phyloP scores from a whole-genome alignment of 2,797 vertebrate genomes.

The Erethizon dorsatum region DNA sequence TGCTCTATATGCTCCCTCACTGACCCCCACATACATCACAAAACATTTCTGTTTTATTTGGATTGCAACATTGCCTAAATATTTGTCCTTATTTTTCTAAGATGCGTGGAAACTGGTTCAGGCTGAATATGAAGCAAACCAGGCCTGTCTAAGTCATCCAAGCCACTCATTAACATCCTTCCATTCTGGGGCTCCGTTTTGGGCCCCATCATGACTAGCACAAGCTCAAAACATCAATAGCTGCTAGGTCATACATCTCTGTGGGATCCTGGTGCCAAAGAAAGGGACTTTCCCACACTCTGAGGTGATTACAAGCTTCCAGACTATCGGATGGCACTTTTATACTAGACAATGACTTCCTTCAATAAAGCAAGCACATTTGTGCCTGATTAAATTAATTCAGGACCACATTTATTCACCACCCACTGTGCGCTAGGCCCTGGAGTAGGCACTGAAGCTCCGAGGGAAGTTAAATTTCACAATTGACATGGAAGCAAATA shows the following conservation, averaged over 20 bases:
- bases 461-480: slow-evolving; percentile 13
- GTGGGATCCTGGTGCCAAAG: not conserved
- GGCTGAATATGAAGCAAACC: slow-evolving; percentile 71
- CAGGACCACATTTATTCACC: not conserved
- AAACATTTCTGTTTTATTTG: slow-evolving; percentile 75
- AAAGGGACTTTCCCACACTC: not conserved
- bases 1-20: not conserved
- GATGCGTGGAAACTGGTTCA: slow-evolving; percentile 68
- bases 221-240: not conserved
- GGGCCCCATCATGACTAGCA: slow-evolving; percentile 23
- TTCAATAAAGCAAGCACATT: slow-evolving; percentile 15
- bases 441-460: not conserved
- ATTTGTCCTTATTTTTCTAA: slow-evolving; percentile 75
- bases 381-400: slow-evolving; percentile 4
- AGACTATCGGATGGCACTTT: not conserved
- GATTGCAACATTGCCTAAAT: slow-evolving; percentile 66
- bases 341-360: slow-evolving; percentile 43
- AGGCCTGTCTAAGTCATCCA: slow-evolving; percentile 64
- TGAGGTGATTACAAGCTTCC: slow-evolving; percentile 3
- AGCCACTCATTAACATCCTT: slow-evolving; percentile 67
- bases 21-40: slow-evolving; percentile 48
- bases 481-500: not conserved
- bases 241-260: not conserved
- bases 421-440: not conserved
- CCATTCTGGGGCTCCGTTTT: slow-evolving; percentile 18